phyloP scores from a whole-genome alignment of 2,797 vertebrate genomes.

The Eulemur mongoz region DNA sequence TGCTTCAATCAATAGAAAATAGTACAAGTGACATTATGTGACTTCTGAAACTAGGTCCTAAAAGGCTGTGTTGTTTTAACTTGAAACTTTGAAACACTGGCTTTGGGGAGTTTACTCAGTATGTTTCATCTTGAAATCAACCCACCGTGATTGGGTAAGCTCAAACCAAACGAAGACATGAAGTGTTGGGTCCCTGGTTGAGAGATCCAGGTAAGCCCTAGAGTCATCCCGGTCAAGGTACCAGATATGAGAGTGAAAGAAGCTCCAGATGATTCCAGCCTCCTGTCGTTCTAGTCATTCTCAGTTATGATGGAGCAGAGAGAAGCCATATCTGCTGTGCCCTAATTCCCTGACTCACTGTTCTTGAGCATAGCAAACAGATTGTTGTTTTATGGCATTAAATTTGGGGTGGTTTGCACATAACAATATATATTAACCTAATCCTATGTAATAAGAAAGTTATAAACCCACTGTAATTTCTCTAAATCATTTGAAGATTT shows the following conservation, averaged over 20 bases:
- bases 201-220: not conserved
- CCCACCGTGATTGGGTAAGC: no score
- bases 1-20: not conserved
- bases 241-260: not conserved
- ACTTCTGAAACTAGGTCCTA: not conserved
- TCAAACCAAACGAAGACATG: not conserved
- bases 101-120: not conserved
- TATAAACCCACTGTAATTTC: not conserved
- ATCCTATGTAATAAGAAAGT: not conserved
- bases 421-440: not conserved
- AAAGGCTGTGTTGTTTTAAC: not conserved
- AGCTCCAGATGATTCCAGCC: not conserved
- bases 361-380: not conserved
- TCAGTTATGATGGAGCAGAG: not conserved
- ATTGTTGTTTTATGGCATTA: not conserved
- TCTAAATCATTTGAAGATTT: not conserved
- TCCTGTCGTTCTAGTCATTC: not conserved
- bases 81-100: not conserved
- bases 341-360: not conserved
- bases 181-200: no score
- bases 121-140: not conserved
- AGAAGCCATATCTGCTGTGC: not conserved
- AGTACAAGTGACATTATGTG: not conserved
- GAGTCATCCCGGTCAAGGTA: no score
- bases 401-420: not conserved